Conservation (phyloP, 2,113 vertebrate genomes). For the Pseudolaguvia tuberculata region DNA sequence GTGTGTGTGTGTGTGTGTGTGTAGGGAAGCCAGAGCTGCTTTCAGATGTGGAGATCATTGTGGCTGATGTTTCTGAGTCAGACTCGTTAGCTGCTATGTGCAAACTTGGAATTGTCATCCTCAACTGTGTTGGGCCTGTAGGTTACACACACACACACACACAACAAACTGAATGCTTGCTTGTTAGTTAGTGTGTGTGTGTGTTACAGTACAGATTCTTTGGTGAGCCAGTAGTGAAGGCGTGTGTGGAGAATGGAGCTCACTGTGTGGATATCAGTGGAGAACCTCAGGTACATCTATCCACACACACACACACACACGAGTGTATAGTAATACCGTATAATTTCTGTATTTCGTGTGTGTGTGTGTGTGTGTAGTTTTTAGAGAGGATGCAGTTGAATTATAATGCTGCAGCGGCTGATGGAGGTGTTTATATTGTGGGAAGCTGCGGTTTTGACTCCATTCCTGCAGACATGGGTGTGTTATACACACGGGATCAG, state of each 20-base stretch:
- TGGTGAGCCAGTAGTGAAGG: conserved; percentile 86
- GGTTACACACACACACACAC: conserved; percentile 57
- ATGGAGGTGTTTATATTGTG: conserved; percentile 83
- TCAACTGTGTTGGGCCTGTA: conserved; percentile 95
- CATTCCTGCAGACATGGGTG: conserved; percentile 91
- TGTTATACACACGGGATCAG: conserved; percentile 84
- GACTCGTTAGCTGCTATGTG: conserved; percentile 85
- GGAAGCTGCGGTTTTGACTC: conserved; percentile 97
- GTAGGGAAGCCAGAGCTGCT: conserved; percentile 78
- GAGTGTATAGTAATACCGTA: background rate
- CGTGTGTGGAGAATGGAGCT: conserved; percentile 89
- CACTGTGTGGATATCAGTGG: conserved; percentile 87
- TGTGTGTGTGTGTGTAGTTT: conserved; percentile 70
- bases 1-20: conserved; percentile 8
- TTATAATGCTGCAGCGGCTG: conserved; percentile 79
- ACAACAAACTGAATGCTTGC: background rate
- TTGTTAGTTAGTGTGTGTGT: conserved; percentile 11
- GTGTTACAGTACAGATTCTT: conserved; percentile 83
- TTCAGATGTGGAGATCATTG: conserved; percentile 79
- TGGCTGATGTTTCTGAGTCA: conserved; percentile 80
- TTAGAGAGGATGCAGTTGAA: conserved; percentile 86
- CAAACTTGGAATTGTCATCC: conserved; percentile 82
- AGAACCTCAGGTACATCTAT: conserved; percentile 83
- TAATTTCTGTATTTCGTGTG: background rate
- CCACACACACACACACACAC: background rate